A percentile compares a stretch with the other conserved stretches of the same genome.
These are phyloP conservation scores for Perithous albicinctus DNA, from an alignment of 2,888 invertebrate genomes.

Conservation along the genomic window DNA sequence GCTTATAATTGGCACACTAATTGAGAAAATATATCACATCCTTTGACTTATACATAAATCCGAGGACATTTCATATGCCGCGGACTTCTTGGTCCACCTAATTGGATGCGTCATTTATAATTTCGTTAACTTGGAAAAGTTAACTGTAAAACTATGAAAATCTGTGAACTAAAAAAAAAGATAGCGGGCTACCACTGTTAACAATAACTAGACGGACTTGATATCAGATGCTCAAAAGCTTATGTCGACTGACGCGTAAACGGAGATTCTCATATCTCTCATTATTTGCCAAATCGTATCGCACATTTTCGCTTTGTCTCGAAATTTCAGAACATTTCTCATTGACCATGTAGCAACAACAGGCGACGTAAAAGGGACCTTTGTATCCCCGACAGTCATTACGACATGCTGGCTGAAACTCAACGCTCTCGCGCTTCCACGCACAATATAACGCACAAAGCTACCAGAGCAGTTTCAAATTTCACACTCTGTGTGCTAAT, in stretches of 20 bases:
- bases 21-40: no score
- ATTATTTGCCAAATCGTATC: slow-evolving; percentile 4
- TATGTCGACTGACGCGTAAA: neutral
- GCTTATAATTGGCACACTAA: no score
- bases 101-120: no score
- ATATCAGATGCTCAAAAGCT: neutral
- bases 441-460: slow-evolving; percentile 49
- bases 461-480: slow-evolving; percentile 43
- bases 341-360: slow-evolving; percentile 6
- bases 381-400: slow-evolving; percentile 55
- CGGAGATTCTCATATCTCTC: neutral
- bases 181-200: neutral
- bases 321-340: slow-evolving; percentile 1
- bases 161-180: neutral
- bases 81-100: no score
- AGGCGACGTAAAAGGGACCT: slow-evolving; percentile 39
- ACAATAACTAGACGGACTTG: neutral
- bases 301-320: slow-evolving; percentile 19
- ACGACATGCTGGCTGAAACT: slow-evolving; percentile 44
- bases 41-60: no score
- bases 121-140: no score
- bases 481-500: slow-evolving; percentile 36
- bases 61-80: no score
- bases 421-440: slow-evolving; percentile 29
- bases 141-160: no score